phyloP scores from a whole-genome alignment of 2,113 vertebrate species.

The human region DNA sequence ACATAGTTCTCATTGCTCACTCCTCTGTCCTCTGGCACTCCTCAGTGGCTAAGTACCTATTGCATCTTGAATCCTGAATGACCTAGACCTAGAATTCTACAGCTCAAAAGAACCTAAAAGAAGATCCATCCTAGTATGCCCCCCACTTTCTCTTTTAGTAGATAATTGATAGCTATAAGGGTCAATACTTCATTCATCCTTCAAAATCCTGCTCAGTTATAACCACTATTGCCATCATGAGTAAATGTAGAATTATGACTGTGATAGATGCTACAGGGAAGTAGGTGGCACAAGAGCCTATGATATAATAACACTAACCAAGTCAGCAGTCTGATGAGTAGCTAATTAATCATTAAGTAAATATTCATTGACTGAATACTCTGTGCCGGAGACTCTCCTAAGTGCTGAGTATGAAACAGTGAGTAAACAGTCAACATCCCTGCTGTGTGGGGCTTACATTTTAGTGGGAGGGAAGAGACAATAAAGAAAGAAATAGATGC shows the following conservation, averaged over 20 bases:
- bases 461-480: background rate
- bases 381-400: background rate
- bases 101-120: background rate
- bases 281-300: background rate
- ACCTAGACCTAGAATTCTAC: background rate
- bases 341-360: background rate
- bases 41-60: background rate
- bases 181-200: background rate
- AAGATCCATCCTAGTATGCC: background rate
- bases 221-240: background rate
- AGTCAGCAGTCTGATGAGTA: background rate
- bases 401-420: background rate
- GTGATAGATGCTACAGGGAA: background rate
- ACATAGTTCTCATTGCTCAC: background rate
- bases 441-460: background rate
- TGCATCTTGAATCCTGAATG: constrained; percentile 26
- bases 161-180: constrained; percentile 34
- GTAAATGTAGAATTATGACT: constrained; percentile 4
- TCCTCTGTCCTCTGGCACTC: background rate
- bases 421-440: background rate
- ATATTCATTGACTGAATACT: background rate
- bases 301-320: background rate
- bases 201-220: constrained; percentile 13
- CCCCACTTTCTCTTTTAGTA: background rate
- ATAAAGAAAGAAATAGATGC: background rate